These are phyloP conservation scores for Catagonus wagneri DNA, from an alignment of 2,113 vertebrate genomes.

Conservation along the genomic window DNA sequence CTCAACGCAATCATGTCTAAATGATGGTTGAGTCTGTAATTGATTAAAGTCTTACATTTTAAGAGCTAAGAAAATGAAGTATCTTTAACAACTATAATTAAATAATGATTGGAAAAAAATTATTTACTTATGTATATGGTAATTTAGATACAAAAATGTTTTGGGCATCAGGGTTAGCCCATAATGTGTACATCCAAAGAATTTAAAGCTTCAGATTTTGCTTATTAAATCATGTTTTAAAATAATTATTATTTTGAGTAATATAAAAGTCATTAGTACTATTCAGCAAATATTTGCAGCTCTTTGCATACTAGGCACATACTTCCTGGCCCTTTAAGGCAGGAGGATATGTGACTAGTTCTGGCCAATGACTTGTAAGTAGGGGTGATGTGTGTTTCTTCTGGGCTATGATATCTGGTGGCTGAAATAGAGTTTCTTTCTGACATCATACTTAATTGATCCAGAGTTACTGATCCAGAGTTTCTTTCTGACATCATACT, in stretches of 20 bases:
- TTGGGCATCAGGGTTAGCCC: not conserved
- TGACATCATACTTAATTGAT: not conserved
- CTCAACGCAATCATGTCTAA: not conserved
- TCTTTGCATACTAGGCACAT: not conserved
- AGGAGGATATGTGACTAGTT: not conserved
- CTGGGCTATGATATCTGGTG: not conserved
- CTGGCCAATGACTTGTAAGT: not conserved
- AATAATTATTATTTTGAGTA: not conserved
- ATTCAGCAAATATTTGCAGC: not conserved
- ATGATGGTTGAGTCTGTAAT: not conserved
- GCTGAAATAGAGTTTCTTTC: not conserved
- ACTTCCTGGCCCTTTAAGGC: not conserved
- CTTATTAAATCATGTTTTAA: not conserved
- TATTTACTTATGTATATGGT: not conserved
- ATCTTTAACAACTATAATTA: not conserved
- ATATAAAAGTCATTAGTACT: not conserved
- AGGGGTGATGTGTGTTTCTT: not conserved
- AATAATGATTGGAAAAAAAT: not conserved
- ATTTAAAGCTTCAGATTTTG: not conserved
- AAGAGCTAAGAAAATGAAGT: not conserved
- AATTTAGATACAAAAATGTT: not conserved
- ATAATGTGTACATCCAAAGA: not conserved
- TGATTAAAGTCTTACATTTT: not conserved
- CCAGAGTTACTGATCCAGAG: not conserved
- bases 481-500: not conserved